Conservation (phyloP, 1,140 invertebrate genomes). For the Drosophila tani region DNA sequence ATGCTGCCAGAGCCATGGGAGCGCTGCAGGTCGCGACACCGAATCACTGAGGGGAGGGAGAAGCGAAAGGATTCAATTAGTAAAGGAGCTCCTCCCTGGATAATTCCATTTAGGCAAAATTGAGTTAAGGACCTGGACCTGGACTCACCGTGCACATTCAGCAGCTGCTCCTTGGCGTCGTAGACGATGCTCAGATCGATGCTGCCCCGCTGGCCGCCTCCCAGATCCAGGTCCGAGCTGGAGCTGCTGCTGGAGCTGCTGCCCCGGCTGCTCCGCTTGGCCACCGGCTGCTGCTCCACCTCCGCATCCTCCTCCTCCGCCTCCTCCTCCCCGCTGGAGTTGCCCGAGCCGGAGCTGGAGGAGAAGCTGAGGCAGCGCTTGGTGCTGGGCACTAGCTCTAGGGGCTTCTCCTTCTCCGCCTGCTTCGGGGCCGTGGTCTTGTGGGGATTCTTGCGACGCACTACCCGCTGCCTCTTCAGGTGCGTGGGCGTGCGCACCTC, state of each 20-base stretch:
- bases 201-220: conserved; percentile 53
- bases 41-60: conserved; percentile 82
- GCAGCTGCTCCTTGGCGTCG: conserved; percentile 58
- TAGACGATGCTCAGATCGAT: conserved; percentile 72
- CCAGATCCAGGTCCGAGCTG: neutral
- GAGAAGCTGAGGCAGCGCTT: conserved; percentile 83
- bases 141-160: conserved; percentile 84
- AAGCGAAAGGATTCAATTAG: conserved; percentile 3
- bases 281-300: conserved; percentile 52
- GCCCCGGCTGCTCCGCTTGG: conserved; percentile 55
- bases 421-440: conserved; percentile 17
- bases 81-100: neutral
- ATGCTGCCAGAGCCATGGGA: conserved; percentile 79
- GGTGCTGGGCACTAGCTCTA: conserved; percentile 52
- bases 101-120: conserved; percentile 5
- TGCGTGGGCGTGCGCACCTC: conserved; percentile 82
- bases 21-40: conserved; percentile 85
- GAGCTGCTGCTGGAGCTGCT: neutral
- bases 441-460: conserved; percentile 79
- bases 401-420: neutral
- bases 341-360: conserved; percentile 57
- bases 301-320: conserved; percentile 54
- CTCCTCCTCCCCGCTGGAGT: conserved; percentile 10
- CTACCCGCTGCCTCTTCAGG: conserved; percentile 80
- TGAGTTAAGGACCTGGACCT: conserved; percentile 9